These are phyloP conservation scores for Limnephilus marmoratus DNA, from an alignment of 2,888 invertebrate species.

Conservation along the genomic window DNA sequence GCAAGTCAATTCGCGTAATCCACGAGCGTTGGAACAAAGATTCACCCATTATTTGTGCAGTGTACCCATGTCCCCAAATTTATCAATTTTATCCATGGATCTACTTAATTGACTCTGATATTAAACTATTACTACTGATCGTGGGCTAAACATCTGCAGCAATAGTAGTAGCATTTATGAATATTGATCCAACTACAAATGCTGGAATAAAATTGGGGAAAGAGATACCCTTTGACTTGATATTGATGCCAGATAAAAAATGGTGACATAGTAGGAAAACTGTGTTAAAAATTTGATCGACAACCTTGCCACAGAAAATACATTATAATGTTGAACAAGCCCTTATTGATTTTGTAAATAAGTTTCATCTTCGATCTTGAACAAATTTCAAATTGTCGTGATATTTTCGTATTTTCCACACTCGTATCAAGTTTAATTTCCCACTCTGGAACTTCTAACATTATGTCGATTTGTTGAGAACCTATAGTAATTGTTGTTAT, in stretches of 20 bases:
- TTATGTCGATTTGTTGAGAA: no score
- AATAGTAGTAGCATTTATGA: no score
- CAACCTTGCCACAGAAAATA: background rate
- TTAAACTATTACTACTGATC: no score
- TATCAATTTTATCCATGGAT: background rate
- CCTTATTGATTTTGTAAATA: constrained; percentile 23
- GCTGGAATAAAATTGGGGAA: background rate
- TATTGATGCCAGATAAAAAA: background rate
- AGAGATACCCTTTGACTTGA: background rate
- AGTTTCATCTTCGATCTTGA: background rate
- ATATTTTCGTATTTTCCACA: background rate
- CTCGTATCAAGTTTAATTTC: no score
- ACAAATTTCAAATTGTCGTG: background rate
- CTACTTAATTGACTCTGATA: background rate
- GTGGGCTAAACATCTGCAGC: no score
- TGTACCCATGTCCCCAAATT: background rate
- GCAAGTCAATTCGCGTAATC: background rate
- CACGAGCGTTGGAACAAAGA: background rate
- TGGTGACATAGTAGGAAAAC: background rate
- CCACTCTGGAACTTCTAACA: no score
- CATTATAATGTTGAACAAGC: background rate
- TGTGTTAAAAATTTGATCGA: background rate
- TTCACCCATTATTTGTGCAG: background rate
- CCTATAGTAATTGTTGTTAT: no score
- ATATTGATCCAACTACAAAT: no score